These are phyloP conservation scores for Enteromius fasciolatus DNA, from an alignment of 2,797 vertebrate species.

Conservation along the genomic window DNA sequence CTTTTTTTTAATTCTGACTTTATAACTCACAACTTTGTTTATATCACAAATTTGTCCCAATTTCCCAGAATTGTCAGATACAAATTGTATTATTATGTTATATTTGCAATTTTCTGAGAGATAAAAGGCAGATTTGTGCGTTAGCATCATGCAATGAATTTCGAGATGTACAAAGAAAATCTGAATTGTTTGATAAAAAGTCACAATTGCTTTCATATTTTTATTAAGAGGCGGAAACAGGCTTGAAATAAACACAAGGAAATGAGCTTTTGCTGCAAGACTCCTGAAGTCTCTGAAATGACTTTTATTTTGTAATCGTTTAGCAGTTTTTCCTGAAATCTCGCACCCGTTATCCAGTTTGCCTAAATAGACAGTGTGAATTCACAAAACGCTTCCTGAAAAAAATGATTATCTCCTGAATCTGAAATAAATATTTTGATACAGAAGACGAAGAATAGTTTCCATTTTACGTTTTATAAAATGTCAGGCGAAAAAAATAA, in stretches of 20 bases:
- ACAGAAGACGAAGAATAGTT: not conserved
- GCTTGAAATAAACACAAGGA: not conserved
- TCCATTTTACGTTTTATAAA: constrained; percentile 11
- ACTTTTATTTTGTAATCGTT: not conserved
- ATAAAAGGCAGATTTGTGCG: too few relatives aligned
- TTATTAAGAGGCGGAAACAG: not conserved
- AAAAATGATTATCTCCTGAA: not conserved
- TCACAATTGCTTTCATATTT: not conserved
- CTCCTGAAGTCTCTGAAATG: not conserved
- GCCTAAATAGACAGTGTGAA: not conserved
- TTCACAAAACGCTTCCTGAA: not conserved
- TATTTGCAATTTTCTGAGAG: too few relatives aligned
- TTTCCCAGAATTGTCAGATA: too few relatives aligned
- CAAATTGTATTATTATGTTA: too few relatives aligned
- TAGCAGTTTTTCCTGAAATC: not conserved
- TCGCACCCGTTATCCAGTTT: not conserved
- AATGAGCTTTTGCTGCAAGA: not conserved
- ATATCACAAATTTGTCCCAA: too few relatives aligned
- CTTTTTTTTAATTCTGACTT: too few relatives aligned
- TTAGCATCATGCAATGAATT: not conserved
- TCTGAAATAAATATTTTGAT: not conserved
- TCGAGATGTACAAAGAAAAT: not conserved
- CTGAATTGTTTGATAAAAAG: not conserved
- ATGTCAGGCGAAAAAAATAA: not conserved
- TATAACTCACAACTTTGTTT: too few relatives aligned